A percentile compares a stretch with the other conserved stretches of the same genome.
Evolutionary conservation across 2,888 invertebrate species (phyloP).

Genomic region (Luperina nickerlii): DNA sequence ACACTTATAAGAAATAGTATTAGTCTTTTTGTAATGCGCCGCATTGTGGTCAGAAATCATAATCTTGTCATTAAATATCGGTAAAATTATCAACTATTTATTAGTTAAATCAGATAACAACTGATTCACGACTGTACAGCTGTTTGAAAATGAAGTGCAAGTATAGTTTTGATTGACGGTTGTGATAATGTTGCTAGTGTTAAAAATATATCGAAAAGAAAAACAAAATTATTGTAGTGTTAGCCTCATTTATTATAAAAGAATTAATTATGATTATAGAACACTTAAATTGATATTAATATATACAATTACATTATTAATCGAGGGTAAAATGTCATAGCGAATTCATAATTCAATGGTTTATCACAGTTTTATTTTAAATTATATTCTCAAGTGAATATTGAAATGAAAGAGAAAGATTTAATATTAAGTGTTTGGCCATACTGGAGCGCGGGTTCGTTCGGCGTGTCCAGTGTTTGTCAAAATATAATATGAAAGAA

Average conservation of each 20-base stretch:
- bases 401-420: neutral
- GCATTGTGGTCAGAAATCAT: constrained; percentile 68
- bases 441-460: too few relatives aligned
- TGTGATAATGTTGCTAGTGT: constrained; percentile 22
- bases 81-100: neutral
- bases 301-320: constrained; percentile 23
- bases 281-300: constrained; percentile 18
- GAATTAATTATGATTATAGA: constrained; percentile 6
- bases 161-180: constrained; percentile 19
- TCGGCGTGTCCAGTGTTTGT: too few relatives aligned
- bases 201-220: neutral
- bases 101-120: constrained; percentile 35
- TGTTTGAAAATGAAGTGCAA: constrained; percentile 19
- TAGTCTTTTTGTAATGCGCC: constrained; percentile 77
- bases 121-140: neutral
- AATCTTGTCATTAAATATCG: constrained; percentile 8
- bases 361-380: constrained; percentile 34
- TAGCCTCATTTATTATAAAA: constrained; percentile 48
- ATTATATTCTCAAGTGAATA: neutral
- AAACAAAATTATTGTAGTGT: constrained; percentile 13
- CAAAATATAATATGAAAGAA: too few relatives aligned
- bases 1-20: constrained; percentile 74
- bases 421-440: neutral
- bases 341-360: constrained; percentile 31
- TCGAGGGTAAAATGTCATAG: constrained; percentile 1